Conservation (phyloP, 2,888 invertebrate genomes). For the Pammene aurita region DNA sequence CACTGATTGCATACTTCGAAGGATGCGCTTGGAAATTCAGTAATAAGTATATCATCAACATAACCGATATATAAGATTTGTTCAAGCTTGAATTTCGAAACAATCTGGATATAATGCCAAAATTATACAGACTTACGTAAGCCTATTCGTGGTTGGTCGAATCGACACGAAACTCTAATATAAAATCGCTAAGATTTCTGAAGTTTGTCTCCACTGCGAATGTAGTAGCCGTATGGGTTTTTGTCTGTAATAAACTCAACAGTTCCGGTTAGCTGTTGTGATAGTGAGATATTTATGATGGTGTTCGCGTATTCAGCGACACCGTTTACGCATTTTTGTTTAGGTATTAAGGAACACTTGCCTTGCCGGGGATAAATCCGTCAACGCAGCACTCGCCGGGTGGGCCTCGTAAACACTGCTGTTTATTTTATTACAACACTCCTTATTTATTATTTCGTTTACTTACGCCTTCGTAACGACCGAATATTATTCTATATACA, state of each 20-base stretch:
- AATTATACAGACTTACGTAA: too few relatives aligned
- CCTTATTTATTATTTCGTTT: slow-evolving; percentile 47
- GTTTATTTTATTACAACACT: slow-evolving; percentile 65
- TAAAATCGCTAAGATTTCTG: too few relatives aligned
- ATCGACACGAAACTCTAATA: too few relatives aligned
- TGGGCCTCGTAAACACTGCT: slow-evolving; percentile 58
- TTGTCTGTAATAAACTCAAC: not conserved
- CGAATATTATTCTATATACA: slow-evolving; percentile 34
- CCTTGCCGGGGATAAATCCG: slow-evolving; percentile 60
- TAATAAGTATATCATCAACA: not conserved
- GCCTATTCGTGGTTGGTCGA: too few relatives aligned
- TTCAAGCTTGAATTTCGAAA: too few relatives aligned
- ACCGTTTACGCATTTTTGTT: slow-evolving; percentile 53
- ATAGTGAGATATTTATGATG: slow-evolving; percentile 41
- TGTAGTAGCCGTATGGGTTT: too few relatives aligned
- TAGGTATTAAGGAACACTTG: slow-evolving; percentile 53
- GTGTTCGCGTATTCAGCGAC: slow-evolving; percentile 64
- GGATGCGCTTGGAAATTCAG: slow-evolving; percentile 6
- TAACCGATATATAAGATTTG: too few relatives aligned
- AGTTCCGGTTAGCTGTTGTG: not conserved
- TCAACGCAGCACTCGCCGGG: slow-evolving; percentile 57
- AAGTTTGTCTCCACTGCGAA: too few relatives aligned
- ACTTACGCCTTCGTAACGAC: slow-evolving; percentile 39
- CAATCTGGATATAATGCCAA: too few relatives aligned
- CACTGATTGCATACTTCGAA: not conserved